Evolutionary conservation across 1,140 invertebrate species (phyloP), one percentile per base, ranked within the genome.

Genomic region (Adoxophyes honmai): DNA sequence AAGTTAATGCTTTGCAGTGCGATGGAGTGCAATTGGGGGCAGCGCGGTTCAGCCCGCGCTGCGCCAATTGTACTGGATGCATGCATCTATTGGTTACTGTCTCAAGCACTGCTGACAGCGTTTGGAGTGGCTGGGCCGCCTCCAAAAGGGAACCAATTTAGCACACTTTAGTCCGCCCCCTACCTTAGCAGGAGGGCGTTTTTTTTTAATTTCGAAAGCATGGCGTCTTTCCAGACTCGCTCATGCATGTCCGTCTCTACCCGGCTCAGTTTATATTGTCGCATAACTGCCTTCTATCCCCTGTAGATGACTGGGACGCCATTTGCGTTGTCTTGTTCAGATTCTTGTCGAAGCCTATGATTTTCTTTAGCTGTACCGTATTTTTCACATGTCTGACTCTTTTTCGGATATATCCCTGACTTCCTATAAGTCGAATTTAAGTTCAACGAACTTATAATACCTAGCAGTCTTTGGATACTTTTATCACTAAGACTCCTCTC

Each of bases 401-500:
- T 70, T 66, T 64, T 72, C 67, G 73, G 65, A 74, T 81, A 74
- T 75, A 72, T 75, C 75, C 72, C 75, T 60, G 73, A 78, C 75
- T 73, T n/a, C 42, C 42, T 74, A 70, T 68, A 66, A 72, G 72
- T 66, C 80, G 60, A 71, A 70, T 66, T 73, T 61, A 76, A 86
- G 82, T 84, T 87, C 81, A 79, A 72, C 59, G 79, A 85, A 85
- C 79, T 85, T 72, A 82, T 84, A 88, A 83, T 83, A 87, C 80
- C 72, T 83, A 81, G 78, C 85, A 86, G 85, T 88, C 85, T 88
- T 88, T 88, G 85, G 85, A 88, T 83, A 85, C 70, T 51, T 77
- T 75, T 83, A 85, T 79, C 80, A 79, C 81, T 86, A 88, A 86
- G 81, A 86, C 84, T 73, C 77, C 74, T 76, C 74, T 70, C 62